These are phyloP conservation scores for Muricea muricata DNA, from an alignment of 92 coral and sea anemone species.

Conservation along the genomic window DNA sequence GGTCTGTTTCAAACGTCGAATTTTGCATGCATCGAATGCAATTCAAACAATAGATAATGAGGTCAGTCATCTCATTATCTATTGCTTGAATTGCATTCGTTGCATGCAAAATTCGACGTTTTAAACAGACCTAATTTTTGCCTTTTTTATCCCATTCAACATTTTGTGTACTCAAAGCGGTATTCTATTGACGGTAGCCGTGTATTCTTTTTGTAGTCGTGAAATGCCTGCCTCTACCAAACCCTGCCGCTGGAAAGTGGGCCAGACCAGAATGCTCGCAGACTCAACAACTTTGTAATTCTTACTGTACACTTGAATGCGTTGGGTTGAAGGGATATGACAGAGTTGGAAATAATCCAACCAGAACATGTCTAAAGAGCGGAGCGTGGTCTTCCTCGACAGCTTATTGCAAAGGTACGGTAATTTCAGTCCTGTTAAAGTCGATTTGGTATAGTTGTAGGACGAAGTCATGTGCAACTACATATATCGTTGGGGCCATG, in stretches of 20 bases:
- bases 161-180: not conserved
- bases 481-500: too few relatives aligned
- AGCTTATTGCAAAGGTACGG: slow-evolving; percentile 83
- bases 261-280: slow-evolving; percentile 77
- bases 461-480: too few relatives aligned
- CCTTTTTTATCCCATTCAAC: not conserved
- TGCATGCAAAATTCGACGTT: too few relatives aligned
- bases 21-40: too few relatives aligned
- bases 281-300: slow-evolving; percentile 72
- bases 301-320: slow-evolving; percentile 82
- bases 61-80: too few relatives aligned
- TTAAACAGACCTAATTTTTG: too few relatives aligned
- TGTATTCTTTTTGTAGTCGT: slow-evolving; percentile 57
- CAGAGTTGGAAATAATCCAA: slow-evolving; percentile 68
- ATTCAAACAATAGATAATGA: too few relatives aligned
- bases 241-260: slow-evolving; percentile 81
- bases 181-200: not conserved
- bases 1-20: too few relatives aligned
- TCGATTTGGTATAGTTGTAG: too few relatives aligned
- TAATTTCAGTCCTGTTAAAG: too few relatives aligned
- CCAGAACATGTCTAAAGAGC: slow-evolving; percentile 71
- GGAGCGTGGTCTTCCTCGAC: slow-evolving; percentile 89
- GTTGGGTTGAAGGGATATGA: slow-evolving; percentile 70
- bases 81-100: too few relatives aligned
- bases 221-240: slow-evolving; percentile 75